Evolutionary conservation across 2,113 vertebrate genomes (phyloP).

Genomic region (Notarius lentiginosus): DNA sequence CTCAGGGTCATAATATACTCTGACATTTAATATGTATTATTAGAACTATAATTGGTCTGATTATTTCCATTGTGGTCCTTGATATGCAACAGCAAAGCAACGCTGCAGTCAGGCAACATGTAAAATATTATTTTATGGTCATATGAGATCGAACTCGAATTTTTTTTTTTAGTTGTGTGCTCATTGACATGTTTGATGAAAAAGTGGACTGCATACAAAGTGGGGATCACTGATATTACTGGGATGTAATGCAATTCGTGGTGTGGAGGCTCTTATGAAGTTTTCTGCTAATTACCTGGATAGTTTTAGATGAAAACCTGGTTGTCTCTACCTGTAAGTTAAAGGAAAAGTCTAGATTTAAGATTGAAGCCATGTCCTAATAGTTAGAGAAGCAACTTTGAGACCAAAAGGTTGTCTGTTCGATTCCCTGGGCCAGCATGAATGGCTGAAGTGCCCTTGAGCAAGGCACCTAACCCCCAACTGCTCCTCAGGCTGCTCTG

Average conservation of each 20-base stretch:
- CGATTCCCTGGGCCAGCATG: too few relatives aligned
- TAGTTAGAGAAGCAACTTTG: too few relatives aligned
- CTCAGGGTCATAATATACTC: background rate
- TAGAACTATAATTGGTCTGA: background rate
- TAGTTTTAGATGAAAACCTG: background rate
- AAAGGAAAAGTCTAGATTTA: background rate
- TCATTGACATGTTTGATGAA: background rate
- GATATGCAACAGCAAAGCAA: background rate
- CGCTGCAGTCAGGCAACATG: background rate
- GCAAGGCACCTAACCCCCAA: too few relatives aligned
- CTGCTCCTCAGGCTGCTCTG: too few relatives aligned
- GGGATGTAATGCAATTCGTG: background rate
- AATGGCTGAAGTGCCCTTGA: too few relatives aligned
- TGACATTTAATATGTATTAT: background rate
- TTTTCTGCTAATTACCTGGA: background rate
- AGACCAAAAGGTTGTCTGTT: too few relatives aligned
- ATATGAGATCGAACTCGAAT: background rate
- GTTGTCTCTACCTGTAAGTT: background rate
- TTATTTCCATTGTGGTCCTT: background rate
- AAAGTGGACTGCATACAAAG: background rate
- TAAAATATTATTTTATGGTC: background rate
- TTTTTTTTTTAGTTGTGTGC: background rate
- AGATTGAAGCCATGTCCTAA: background rate
- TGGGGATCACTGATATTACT: background rate
- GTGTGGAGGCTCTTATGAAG: background rate